Evolutionary conservation across 2,888 invertebrate species (phyloP), one percentile per base, ranked within the genome.

Genomic region (Meghimatium bilineatum): DNA sequence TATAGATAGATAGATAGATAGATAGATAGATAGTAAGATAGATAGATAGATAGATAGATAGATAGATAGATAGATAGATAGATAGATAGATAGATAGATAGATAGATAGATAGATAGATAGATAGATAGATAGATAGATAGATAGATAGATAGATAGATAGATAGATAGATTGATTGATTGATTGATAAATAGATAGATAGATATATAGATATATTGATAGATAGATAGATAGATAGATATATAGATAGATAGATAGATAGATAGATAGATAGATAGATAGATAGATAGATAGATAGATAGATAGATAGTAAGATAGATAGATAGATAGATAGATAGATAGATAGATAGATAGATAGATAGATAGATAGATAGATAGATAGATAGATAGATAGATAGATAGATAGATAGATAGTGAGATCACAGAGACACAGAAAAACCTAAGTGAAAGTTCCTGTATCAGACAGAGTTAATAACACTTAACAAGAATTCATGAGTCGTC

Each of bases 1-100:
- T 36, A 69, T 69, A 69, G 69, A 69, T 69, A 69, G 69, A 69
- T 69, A 69, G 69, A 69, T 69, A 69, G 69, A 69, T 69, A 69
- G 69, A 69, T 69, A 69, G 69, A 69, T 69, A 69, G 69, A 69
- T 69, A 38, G 38, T 69, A 17, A 38, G 69, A 69, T 44, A 44
- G 44, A 44, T 44, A 44, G 5, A 8, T 5, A 44, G 44, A 44
- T 12, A 44, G 5, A 44, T 69, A 26, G 38, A 69, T 36, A 38
- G 69, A 69, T 38, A 38, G 36, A 69, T 69, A 44, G 67, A 69
- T 69, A 36, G 67, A 69, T 69, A 36, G 67, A 69, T 69, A 36
- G n/a, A n/a, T n/a, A 38, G 69, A 69, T 36, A 38, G 38, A 69
- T 38, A 26, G 32, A 67, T 67, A 34, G 32, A 67, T 34, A 10